A percentile compares a stretch with the other conserved stretches of the same genome.
phyloP scores from a whole-genome alignment of 2,888 invertebrate species.

The Erpobdella octoculata region DNA sequence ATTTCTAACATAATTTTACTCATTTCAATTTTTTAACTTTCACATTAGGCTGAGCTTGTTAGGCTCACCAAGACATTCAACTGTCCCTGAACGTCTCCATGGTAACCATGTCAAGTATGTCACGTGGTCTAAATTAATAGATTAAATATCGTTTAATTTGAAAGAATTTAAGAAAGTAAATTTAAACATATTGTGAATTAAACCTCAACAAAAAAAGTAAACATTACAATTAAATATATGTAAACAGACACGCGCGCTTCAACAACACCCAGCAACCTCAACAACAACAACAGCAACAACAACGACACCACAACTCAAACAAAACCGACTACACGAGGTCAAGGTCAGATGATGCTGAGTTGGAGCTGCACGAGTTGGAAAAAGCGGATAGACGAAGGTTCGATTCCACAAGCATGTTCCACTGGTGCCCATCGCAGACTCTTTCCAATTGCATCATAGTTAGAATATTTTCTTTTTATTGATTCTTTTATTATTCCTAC shows the following conservation, averaged over 20 bases:
- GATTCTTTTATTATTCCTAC: too few species aligned
- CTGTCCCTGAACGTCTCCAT: not conserved
- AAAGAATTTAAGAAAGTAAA: not conserved
- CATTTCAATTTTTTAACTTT: not conserved
- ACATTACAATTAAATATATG: not conserved
- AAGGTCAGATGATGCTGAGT: not conserved
- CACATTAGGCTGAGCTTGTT: slow-evolving; percentile 11
- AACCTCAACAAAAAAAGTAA: not conserved
- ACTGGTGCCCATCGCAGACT: slow-evolving; percentile 95
- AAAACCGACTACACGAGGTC: not conserved
- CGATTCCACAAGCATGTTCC: slow-evolving; percentile 99
- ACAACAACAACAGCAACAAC: too few species aligned
- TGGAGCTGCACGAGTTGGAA: slow-evolving; percentile 20
- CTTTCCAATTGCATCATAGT: slow-evolving; percentile 96
- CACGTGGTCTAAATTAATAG: too few species aligned
- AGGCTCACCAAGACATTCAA: slow-evolving; percentile 13
- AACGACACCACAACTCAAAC: not conserved
- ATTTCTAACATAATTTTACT: not conserved
- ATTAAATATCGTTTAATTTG: not conserved
- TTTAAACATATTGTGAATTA: not conserved
- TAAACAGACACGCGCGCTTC: slow-evolving; percentile 7
- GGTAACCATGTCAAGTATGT: slow-evolving; percentile 12
- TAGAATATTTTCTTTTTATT: slow-evolving; percentile 38
- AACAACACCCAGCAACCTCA: not conserved
- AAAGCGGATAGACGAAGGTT: slow-evolving; percentile 53